Conservation (phyloP, 2,113 vertebrate species). For the Carassius carassius region DNA sequence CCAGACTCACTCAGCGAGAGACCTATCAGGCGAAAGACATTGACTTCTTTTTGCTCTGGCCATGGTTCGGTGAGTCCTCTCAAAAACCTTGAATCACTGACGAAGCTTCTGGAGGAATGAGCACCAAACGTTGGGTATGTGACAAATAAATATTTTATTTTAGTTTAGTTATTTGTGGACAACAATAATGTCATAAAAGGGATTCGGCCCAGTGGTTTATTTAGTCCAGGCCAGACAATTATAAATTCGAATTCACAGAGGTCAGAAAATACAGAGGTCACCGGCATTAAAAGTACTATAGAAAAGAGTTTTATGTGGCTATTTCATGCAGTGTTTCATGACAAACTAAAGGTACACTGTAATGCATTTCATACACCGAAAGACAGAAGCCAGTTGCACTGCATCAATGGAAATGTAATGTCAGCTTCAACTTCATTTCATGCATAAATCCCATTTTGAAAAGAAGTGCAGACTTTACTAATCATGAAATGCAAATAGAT, state of each 20-base stretch:
- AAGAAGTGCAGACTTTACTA: background rate
- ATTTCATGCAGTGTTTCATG: background rate
- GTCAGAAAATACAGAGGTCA: background rate
- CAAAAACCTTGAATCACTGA: background rate
- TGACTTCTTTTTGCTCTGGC: background rate
- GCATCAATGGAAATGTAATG: background rate
- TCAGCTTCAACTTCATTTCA: background rate
- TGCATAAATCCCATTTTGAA: background rate
- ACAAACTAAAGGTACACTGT: background rate
- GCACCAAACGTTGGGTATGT: background rate
- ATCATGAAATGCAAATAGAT: background rate
- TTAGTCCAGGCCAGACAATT: background rate
- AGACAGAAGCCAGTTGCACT: background rate
- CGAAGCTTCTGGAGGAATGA: background rate
- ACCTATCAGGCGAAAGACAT: constrained; percentile 17
- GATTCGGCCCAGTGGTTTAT: background rate
- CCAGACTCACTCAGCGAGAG: background rate
- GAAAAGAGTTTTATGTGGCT: background rate
- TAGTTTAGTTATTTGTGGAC: background rate
- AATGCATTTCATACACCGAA: background rate
- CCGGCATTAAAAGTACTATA: background rate
- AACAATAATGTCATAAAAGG: constrained; percentile 8
- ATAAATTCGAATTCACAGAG: background rate
- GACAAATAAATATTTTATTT: background rate
- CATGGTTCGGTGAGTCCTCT: constrained; percentile 7